phyloP scores from a whole-genome alignment of 2,797 vertebrate genomes.

The Falco peregrinus region DNA sequence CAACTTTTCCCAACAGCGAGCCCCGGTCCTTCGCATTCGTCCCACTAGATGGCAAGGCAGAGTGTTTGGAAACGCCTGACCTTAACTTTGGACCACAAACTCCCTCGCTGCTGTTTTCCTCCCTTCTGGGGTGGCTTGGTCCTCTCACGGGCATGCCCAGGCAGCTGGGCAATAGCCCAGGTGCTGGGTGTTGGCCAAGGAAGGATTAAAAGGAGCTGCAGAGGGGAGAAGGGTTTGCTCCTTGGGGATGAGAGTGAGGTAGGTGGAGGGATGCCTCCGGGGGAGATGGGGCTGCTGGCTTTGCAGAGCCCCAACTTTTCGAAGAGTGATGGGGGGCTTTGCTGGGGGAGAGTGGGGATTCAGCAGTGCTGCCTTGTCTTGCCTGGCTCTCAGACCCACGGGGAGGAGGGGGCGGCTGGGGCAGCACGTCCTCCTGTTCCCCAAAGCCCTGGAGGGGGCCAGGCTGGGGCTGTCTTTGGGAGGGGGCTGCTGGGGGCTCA shows the following conservation, averaged over 20 bases:
- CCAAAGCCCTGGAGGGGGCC: background rate
- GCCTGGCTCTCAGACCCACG: fast-evolving
- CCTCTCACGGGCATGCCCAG: background rate
- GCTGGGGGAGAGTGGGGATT: background rate
- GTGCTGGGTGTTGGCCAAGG: background rate
- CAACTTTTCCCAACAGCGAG: fast-evolving
- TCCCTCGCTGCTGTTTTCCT: background rate
- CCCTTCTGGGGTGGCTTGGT: background rate
- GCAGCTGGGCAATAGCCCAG: background rate
- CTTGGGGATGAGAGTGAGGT: background rate
- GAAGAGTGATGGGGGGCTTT: fast-evolving
- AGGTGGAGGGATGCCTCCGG: background rate
- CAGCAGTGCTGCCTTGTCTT: fast-evolving
- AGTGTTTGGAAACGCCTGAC: background rate
- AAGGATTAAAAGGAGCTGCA: background rate
- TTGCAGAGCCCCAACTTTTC: background rate
- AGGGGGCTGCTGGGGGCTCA: background rate
- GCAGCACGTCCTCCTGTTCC: background rate
- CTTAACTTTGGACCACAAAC: background rate
- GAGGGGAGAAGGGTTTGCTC: background rate
- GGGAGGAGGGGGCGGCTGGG: background rate
- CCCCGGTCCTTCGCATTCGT: background rate
- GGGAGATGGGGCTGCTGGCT: no score
- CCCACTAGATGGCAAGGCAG: conserved; percentile 67
- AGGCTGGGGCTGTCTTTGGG: background rate